These are phyloP conservation scores for Conchocele bisecta DNA, from an alignment of 2,888 invertebrate species.

Conservation along the genomic window DNA sequence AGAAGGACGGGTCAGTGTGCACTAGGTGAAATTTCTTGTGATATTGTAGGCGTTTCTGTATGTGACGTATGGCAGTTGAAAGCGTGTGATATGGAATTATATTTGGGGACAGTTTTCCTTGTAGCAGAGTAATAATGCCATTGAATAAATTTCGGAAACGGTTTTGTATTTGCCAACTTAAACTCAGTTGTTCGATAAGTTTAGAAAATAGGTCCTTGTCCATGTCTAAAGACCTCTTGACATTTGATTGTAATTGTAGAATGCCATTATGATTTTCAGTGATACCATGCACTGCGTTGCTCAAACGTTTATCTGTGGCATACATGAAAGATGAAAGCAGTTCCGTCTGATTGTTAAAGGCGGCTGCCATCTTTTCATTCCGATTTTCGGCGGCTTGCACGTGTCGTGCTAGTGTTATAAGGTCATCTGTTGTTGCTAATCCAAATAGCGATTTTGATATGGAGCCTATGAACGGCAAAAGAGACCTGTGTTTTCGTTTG, in stretches of 20 bases:
- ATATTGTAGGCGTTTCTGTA: background rate
- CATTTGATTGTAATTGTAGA: no score
- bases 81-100: background rate
- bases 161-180: background rate
- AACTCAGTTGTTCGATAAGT: background rate
- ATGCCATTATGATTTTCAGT: no score
- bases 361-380: no score
- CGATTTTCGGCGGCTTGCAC: no score
- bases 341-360: no score
- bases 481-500: background rate
- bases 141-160: background rate
- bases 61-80: background rate
- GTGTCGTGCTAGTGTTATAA: no score
- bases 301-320: no score
- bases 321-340: no score
- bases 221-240: no score
- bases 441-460: background rate
- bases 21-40: background rate
- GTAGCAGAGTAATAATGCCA: background rate
- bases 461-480: background rate
- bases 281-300: no score
- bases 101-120: background rate
- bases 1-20: slow-evolving; percentile 4
- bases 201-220: no score
- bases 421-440: background rate